A percentile compares a stretch with the other conserved stretches of the same genome.
phyloP scores from a whole-genome alignment of 2,113 vertebrate species.

The Hymenochirus boettgeri region DNA sequence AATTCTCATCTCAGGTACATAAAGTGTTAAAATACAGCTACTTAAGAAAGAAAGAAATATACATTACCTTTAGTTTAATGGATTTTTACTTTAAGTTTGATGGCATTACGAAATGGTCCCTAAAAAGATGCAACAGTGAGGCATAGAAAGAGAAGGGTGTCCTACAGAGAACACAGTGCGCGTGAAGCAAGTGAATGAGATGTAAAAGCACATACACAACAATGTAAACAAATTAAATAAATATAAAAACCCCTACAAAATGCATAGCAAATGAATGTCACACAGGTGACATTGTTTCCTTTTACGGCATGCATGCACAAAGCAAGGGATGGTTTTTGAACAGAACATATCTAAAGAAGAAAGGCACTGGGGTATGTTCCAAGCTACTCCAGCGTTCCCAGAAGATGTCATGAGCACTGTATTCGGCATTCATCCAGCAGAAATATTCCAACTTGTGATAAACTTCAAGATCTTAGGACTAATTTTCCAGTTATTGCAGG shows the following conservation, averaged over 20 bases:
- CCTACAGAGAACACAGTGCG: constrained; percentile 26
- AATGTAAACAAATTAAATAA: background rate
- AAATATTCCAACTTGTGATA: constrained; percentile 52
- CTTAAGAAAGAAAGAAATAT: constrained; percentile 56
- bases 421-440: constrained; percentile 63
- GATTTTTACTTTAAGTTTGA: constrained; percentile 61
- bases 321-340: constrained; percentile 47
- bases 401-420: constrained; percentile 53
- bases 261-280: background rate
- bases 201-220: constrained; percentile 11
- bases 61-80: constrained; percentile 74
- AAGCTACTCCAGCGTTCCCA: constrained; percentile 55
- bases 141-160: constrained; percentile 17
- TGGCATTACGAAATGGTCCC: constrained; percentile 53
- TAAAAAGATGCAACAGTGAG: constrained; percentile 44
- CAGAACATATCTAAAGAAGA: constrained; percentile 48
- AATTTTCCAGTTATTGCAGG: constrained; percentile 23
- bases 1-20: constrained; percentile 53
- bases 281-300: constrained; percentile 22
- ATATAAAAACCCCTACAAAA: background rate
- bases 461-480: constrained; percentile 29
- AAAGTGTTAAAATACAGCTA: constrained; percentile 52
- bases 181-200: constrained; percentile 32
- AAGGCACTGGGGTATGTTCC: constrained; percentile 55
- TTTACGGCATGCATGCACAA: constrained; percentile 45